Evolutionary conservation across 2,888 invertebrate species (phyloP).

Genomic region (Seira ritae): DNA sequence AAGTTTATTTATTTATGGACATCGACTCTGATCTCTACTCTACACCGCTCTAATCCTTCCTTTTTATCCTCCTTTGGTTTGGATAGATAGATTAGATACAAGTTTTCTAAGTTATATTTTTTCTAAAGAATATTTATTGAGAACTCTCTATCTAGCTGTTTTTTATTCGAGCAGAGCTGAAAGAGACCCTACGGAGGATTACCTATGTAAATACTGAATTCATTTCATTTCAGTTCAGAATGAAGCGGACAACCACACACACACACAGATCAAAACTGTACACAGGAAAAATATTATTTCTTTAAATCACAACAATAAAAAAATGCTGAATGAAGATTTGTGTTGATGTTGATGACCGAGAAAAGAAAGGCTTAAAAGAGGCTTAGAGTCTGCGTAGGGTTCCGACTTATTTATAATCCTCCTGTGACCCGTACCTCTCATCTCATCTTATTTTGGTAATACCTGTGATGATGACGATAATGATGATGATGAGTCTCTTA

Average conservation of each 20-base stretch:
- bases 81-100: background rate
- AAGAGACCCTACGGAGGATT: slow-evolving; percentile 53
- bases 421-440: slow-evolving; percentile 28
- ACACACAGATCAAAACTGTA: slow-evolving; percentile 51
- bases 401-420: slow-evolving; percentile 48
- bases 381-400: slow-evolving; percentile 24
- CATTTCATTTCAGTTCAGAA: too few relatives aligned
- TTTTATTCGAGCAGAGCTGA: slow-evolving; percentile 42
- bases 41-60: slow-evolving; percentile 36
- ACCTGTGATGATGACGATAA: slow-evolving; percentile 1
- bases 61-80: slow-evolving; percentile 17
- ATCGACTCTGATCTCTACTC: slow-evolving; percentile 11
- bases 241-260: slow-evolving; percentile 59
- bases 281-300: slow-evolving; percentile 30
- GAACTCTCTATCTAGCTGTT: background rate
- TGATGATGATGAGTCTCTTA: slow-evolving; percentile 22
- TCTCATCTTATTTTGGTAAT: slow-evolving; percentile 30
- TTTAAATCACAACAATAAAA: slow-evolving; percentile 33
- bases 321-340: slow-evolving; percentile 22
- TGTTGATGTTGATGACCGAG: slow-evolving; percentile 46
- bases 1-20: slow-evolving; percentile 50
- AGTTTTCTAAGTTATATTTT: slow-evolving; percentile 8
- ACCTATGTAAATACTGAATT: slow-evolving; percentile 58
- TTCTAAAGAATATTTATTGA: background rate
- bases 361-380: slow-evolving; percentile 33